These are phyloP conservation scores for Heloderma charlesbogerti DNA, from an alignment of 2,113 vertebrate genomes.

Conservation along the genomic window DNA sequence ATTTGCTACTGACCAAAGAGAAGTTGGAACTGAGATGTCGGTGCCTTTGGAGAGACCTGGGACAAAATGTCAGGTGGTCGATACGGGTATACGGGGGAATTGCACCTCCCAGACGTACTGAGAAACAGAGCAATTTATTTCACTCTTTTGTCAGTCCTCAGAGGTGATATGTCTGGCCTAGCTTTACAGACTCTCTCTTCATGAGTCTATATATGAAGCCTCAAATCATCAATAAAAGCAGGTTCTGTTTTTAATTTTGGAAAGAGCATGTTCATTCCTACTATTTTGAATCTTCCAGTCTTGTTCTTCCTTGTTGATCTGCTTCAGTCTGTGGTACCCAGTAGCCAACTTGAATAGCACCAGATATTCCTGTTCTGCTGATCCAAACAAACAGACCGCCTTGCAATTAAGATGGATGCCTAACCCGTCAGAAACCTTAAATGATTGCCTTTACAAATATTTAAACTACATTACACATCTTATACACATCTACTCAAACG, in stretches of 20 bases:
- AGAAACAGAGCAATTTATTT: no score
- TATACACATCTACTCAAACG: no score
- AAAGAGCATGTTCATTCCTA: neutral
- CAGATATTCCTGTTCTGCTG: no score
- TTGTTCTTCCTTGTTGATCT: neutral
- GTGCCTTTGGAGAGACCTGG: neutral
- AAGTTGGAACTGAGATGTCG: fast-evolving
- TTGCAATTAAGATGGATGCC: no score
- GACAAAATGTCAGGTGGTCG: neutral
- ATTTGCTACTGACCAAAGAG: slow-evolving; percentile 81
- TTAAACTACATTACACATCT: no score
- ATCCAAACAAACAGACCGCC: no score
- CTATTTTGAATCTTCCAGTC: neutral
- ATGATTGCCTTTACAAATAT: no score
- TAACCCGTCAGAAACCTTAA: no score
- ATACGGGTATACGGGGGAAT: neutral
- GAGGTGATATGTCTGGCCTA: neutral
- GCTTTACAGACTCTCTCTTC: neutral
- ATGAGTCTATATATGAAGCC: neutral
- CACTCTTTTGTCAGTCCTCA: neutral
- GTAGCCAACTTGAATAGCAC: no score
- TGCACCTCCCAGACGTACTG: neutral
- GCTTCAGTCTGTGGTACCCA: no score
- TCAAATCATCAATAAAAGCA: neutral
- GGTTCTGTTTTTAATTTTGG: neutral